Evolutionary conservation across 2,888 invertebrate genomes (phyloP), one percentile per base, ranked within the genome.

Genomic region (Lottia gigantea): DNA sequence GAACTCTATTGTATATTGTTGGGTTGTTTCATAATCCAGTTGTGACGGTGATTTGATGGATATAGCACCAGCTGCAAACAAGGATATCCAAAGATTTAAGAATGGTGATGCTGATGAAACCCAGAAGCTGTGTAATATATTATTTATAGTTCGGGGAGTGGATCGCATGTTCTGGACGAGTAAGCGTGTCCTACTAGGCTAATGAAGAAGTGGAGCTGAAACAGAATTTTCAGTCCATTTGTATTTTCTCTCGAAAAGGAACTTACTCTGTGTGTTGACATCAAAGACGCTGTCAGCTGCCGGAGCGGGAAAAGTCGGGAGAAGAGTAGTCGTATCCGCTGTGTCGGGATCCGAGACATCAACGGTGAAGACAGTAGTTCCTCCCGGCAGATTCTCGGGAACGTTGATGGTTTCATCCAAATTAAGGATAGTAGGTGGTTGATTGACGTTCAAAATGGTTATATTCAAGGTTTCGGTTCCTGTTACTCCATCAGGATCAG

Each of bases 321-420:
- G 12, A 8, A 55, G 19, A 8, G 55, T 55, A n/a, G 55, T 55
- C 7, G 19, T 12, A 55, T 55, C 55, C 7, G 15, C 19, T 19
- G n/a, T 55, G 15, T 55, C 55, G 4, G 55, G 55, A 55, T 55
- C 55, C 8, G 55, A 19, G n/a, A 19, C 55, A 19, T 8, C 2
- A n/a, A 55, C 55, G n/a, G 55, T 55, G 15, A 55, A 55, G 7
- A 55, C 55, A 19, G 55, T 55, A 55, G 55, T 55, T 8, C 55
- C 55, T 19, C n/a, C 55, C 8, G 8, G 55, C 15, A 55, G 15
- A 55, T 55, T 55, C 19, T 55, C 55, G 12, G 55, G 55, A 55
- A 55, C 19, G 55, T 55, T 55, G 55, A 55, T 55, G 15, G 7
- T 16, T 11, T n/a, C 16, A 19, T 55, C 55, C 19, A 55, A 12